Conservation (phyloP, 2,888 invertebrate genomes). For the Meliscaeva auricollis region DNA sequence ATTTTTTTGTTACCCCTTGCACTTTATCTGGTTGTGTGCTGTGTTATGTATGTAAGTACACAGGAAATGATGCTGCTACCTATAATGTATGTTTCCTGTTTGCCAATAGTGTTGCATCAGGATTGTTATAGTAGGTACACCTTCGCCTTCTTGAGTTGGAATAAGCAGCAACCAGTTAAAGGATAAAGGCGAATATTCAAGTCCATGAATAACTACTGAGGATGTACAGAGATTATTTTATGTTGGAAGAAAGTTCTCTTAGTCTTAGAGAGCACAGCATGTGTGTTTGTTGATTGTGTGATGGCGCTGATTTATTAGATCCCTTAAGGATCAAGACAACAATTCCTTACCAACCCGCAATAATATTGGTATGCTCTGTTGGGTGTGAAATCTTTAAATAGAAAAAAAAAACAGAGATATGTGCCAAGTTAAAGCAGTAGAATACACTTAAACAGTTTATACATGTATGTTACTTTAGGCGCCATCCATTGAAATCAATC, state of each 20-base stretch:
- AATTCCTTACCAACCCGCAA: constrained; percentile 10
- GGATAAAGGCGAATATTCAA: constrained; percentile 7
- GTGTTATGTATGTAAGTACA: constrained; percentile 2
- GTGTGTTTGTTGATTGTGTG: constrained; percentile 55
- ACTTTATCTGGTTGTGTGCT: constrained; percentile 11
- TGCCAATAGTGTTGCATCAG: constrained; percentile 35
- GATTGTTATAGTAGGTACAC: constrained; percentile 15
- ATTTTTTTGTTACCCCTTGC: constrained; percentile 4
- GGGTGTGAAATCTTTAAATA: constrained; percentile 35
- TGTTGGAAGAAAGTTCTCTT: constrained; percentile 12
- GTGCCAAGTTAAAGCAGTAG: constrained; percentile 21
- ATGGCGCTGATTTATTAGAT: constrained; percentile 56
- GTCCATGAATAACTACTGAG: constrained; percentile 44
- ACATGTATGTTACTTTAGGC: not conserved
- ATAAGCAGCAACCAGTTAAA: constrained; percentile 18
- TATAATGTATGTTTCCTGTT: constrained; percentile 52
- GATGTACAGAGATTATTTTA: constrained; percentile 14
- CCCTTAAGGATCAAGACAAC: constrained; percentile 52
- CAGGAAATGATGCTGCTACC: constrained; percentile 48
- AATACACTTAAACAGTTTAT: not conserved
- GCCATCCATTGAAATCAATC: constrained; percentile 60
- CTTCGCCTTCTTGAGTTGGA: constrained; percentile 13
- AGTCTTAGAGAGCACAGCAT: not conserved
- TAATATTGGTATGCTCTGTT: not conserved
- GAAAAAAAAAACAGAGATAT: constrained; percentile 27